Evolutionary conservation across 2,113 vertebrate species (phyloP).

Genomic region (Chamaea fasciata): DNA sequence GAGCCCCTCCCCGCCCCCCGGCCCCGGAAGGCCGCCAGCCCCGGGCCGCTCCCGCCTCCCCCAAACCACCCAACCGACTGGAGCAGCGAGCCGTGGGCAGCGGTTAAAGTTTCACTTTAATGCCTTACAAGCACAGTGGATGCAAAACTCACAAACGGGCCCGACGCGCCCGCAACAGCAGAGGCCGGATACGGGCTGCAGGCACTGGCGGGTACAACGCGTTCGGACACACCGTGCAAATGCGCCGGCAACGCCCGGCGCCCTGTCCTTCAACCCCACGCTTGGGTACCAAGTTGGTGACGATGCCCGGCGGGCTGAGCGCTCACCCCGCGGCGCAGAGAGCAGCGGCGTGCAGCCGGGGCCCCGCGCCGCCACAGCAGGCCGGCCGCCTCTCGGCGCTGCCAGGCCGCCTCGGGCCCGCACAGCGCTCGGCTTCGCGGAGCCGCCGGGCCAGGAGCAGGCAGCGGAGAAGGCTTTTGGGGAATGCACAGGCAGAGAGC

Average conservation of each 20-base stretch:
- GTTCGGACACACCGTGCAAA: not conserved
- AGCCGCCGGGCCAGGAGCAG: not conserved
- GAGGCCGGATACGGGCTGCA: not conserved
- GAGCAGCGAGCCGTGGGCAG: not conserved
- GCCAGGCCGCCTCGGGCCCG: not conserved
- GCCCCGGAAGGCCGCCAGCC: too few species aligned
- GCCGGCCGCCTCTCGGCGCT: not conserved
- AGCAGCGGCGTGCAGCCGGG: not conserved
- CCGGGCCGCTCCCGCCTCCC: not conserved
- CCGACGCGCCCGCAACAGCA: accelerated
- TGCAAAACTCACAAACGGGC: accelerated
- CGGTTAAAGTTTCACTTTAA: not conserved
- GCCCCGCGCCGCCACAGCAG: not conserved
- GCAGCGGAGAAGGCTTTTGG: not conserved
- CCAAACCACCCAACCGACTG: accelerated
- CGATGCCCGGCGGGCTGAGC: not conserved
- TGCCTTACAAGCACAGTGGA: not conserved
- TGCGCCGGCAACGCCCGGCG: not conserved
- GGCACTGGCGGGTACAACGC: not conserved
- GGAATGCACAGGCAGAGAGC: not conserved
- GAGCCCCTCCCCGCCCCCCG: not conserved
- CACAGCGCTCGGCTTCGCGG: accelerated
- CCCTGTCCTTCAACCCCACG: not conserved
- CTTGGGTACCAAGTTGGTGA: not conserved
- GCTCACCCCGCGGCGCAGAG: too few species aligned